Evolutionary conservation across 2,888 invertebrate genomes (phyloP), one percentile per base, ranked within the genome.

Genomic region (Sclerodermus sp.): DNA sequence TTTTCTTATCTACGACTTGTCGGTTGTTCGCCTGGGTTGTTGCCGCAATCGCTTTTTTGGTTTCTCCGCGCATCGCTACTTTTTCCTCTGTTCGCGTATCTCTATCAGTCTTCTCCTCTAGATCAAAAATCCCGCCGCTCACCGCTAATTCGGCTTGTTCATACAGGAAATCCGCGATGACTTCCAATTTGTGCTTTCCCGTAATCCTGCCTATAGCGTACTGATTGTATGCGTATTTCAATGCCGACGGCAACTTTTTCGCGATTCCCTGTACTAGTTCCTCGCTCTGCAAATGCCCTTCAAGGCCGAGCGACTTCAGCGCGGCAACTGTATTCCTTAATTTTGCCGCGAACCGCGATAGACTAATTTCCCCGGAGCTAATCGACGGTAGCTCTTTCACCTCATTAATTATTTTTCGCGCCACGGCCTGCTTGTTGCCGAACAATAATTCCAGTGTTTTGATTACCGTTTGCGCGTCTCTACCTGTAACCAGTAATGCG

Each of bases 211-310:
- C 9, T 1, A 1, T 9, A 5, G 45, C 45, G 18, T 50, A 38
- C 31, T 14, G 1, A 30, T 45, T 50, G 14, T 42, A 45, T n/a
- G 31, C 30, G 18, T 42, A 50, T 38, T 44, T 50, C 29, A 50
- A 38, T 1, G 50, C 42, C 1, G 13, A 34, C 1, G 52, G 47
- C 13, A 52, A 13, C 23, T 52, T 52, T 9, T 12, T 31, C 4
- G 29, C 47, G 1, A 48, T 29, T 10, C 9, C 12, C 12, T 23
- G 12, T 0, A 45, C 14, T 5, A 52, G 12, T 6, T 52, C 52
- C 16, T 44, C 37, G 37, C 23, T 52, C 8, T 48, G 14, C 13
- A 52, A 31, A 38, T 52, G 34, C 5, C 50, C 53, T 5, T 15
- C 23, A 2, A 45, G 40, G 10, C 38, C 16, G 1, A 53, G n/a